phyloP scores from a whole-genome alignment of 2,888 invertebrate genomes.

The Drosophila lacicola region DNA sequence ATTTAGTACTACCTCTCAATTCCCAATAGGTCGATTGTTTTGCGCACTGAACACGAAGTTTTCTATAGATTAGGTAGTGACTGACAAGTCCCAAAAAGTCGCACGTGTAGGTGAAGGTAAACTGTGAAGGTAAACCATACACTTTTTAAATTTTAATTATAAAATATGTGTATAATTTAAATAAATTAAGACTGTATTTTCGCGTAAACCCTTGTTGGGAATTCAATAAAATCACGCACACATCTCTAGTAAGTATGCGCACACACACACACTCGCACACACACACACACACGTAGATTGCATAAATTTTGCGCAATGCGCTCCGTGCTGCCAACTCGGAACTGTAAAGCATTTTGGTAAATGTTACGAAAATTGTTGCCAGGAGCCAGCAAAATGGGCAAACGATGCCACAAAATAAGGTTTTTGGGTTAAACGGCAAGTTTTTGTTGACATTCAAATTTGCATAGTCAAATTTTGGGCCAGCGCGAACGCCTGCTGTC shows the following conservation, averaged over 20 bases:
- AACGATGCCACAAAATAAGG: conserved; percentile 72
- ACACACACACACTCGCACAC: conserved; percentile 15
- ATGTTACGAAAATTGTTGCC: conserved; percentile 56
- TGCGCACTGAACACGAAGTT: too few relatives aligned
- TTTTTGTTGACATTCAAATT: conserved; percentile 80
- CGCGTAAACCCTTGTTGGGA: not conserved
- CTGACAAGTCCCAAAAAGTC: too few relatives aligned
- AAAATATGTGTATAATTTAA: too few relatives aligned
- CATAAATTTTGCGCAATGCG: conserved; percentile 62
- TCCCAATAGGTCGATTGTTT: too few relatives aligned
- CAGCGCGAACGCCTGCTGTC: conserved; percentile 60
- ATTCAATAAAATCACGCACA: conserved; percentile 41
- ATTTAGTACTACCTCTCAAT: too few relatives aligned
- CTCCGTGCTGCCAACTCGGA: conserved; percentile 52
- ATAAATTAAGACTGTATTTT: too few relatives aligned
- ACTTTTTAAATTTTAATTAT: too few relatives aligned
- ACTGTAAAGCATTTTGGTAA: conserved; percentile 61
- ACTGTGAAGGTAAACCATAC: too few relatives aligned
- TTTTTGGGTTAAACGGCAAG: conserved; percentile 80
- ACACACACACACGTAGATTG: conserved; percentile 21
- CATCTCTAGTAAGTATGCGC: conserved; percentile 44
- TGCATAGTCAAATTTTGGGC: conserved; percentile 72
- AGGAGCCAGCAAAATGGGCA: conserved; percentile 57
- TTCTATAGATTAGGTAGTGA: too few relatives aligned
- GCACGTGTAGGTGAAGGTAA: too few relatives aligned